These are phyloP conservation scores for Mellilla xanthometata DNA, from an alignment of 2,888 invertebrate genomes.

Conservation along the genomic window DNA sequence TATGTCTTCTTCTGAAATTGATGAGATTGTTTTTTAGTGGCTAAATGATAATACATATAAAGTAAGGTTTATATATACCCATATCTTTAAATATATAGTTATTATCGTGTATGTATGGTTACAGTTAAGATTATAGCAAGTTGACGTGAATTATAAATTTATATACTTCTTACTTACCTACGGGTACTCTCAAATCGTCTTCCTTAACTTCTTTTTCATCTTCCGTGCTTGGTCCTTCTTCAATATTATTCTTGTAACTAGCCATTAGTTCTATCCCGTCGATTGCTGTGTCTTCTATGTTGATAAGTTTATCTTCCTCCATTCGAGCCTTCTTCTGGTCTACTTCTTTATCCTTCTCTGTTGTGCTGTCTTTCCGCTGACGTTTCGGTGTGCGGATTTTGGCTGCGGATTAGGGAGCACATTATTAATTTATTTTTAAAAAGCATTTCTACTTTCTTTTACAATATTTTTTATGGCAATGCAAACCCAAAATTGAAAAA, in stretches of 20 bases:
- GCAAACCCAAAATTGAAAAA: too few relatives aligned
- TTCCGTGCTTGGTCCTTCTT: slow-evolving; percentile 66
- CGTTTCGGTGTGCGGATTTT: slow-evolving; percentile 75
- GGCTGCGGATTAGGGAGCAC: slow-evolving; percentile 32
- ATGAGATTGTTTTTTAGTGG: too few relatives aligned
- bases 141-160: too few relatives aligned
- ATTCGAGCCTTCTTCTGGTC: slow-evolving; percentile 66
- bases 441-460: too few relatives aligned
- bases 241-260: slow-evolving; percentile 58
- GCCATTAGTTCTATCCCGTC: slow-evolving; percentile 79
- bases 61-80: too few relatives aligned
- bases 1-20: slow-evolving; percentile 33
- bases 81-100: too few relatives aligned
- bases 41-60: too few relatives aligned
- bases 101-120: too few relatives aligned
- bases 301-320: slow-evolving; percentile 58
- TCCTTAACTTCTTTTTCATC: slow-evolving; percentile 68
- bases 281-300: slow-evolving; percentile 76
- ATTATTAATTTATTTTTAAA: too few relatives aligned
- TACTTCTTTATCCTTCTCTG: slow-evolving; percentile 75
- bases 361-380: slow-evolving; percentile 82
- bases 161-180: too few relatives aligned
- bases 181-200: slow-evolving; percentile 23
- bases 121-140: too few relatives aligned
- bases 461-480: too few relatives aligned